phyloP scores from a whole-genome alignment of 2,888 invertebrate species.

The Stenodema calcarata region DNA sequence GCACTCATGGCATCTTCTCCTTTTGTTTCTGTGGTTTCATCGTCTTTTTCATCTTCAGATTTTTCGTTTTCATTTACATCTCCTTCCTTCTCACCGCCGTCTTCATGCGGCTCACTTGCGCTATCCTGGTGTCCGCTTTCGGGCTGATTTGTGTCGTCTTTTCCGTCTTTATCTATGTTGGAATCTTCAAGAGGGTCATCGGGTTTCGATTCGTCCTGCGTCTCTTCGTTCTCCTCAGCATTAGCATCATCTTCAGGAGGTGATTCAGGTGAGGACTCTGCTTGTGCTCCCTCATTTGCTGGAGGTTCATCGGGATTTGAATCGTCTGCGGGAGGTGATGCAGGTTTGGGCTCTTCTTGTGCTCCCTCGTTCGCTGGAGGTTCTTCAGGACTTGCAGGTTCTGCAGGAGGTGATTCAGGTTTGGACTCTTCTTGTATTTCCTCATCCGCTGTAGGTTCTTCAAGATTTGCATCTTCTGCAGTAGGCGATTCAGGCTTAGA shows the following conservation, averaged over 20 bases:
- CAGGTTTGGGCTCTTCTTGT: background rate
- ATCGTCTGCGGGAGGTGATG: background rate
- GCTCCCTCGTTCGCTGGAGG: background rate
- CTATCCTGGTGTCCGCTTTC: background rate
- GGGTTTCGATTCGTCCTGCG: background rate
- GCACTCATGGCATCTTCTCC: background rate
- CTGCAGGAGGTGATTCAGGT: background rate
- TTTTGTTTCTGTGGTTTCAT: background rate
- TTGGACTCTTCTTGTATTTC: background rate
- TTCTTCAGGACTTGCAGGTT: background rate
- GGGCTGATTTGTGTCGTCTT: background rate
- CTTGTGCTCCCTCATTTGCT: background rate
- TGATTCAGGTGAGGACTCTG: background rate
- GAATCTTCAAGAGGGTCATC: background rate
- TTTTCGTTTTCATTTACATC: background rate
- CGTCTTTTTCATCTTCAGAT: background rate
- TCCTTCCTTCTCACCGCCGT: background rate
- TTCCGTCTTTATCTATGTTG: background rate
- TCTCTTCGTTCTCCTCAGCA: background rate
- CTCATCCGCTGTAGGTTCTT: background rate
- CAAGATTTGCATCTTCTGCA: too few relatives aligned
- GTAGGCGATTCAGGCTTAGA: background rate
- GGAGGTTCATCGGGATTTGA: too few relatives aligned
- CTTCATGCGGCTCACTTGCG: background rate
- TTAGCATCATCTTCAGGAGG: background rate